Percentiles rank a stretch among this genome's conserved stretches.
Conservation (phyloP, 92 coral and sea anemone genomes). For the Parazoanthus swiftii region DNA sequence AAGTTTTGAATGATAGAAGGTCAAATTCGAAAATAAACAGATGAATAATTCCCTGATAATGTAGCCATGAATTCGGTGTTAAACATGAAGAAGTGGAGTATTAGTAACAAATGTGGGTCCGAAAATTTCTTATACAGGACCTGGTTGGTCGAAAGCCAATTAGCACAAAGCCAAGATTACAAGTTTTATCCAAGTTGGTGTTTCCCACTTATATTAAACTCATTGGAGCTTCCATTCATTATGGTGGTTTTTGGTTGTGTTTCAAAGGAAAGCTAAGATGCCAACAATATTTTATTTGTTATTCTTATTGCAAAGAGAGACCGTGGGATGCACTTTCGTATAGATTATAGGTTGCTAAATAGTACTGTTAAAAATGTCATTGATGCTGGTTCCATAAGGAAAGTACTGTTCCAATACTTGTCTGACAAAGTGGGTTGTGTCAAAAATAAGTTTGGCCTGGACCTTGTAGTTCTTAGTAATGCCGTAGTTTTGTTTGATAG, state of each 20-base stretch:
- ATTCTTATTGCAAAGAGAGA: not conserved
- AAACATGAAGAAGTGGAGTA: not conserved
- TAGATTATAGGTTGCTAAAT: not conserved
- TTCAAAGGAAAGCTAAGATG: not conserved
- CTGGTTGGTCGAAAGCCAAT: constrained; percentile 4
- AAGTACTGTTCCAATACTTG: not conserved
- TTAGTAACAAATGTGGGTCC: not conserved
- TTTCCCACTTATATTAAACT: not conserved
- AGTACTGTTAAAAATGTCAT: not conserved
- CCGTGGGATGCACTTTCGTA: not conserved
- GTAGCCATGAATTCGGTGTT: not conserved
- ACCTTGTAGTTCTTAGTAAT: too few species aligned
- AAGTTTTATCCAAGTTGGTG: not conserved
- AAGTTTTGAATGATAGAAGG: not conserved
- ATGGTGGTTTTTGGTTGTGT: constrained; percentile 4
- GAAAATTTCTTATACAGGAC: not conserved
- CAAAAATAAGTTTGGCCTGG: not conserved
- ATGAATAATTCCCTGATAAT: not conserved
- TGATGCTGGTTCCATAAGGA: not conserved
- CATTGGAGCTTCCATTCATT: not conserved
- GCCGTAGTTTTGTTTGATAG: too few species aligned
- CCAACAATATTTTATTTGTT: constrained; percentile 1
- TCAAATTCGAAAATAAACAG: not conserved
- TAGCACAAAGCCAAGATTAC: constrained; percentile 1
- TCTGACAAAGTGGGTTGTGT: constrained; percentile 1